Conservation (phyloP, 2,113 vertebrate species). For the Sclerurus mexicanus region DNA sequence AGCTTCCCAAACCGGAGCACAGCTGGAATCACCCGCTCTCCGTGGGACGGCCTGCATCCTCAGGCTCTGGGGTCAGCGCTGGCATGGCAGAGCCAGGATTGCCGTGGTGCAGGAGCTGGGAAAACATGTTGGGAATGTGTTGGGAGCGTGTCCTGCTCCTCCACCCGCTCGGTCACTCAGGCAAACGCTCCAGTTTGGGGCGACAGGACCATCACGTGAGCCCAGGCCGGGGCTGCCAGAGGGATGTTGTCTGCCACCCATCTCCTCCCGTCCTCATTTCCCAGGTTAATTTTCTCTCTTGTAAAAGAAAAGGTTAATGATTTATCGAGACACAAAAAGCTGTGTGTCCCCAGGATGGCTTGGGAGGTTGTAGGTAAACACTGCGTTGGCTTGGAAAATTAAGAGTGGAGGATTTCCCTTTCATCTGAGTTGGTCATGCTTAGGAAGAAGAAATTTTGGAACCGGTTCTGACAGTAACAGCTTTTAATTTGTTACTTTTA, state of each 20-base stretch:
- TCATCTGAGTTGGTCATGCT: rapidly evolving
- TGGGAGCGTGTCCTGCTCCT: neutral
- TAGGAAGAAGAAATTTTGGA: neutral
- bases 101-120: rapidly evolving
- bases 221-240: neutral
- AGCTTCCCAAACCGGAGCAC: rapidly evolving
- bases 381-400: neutral
- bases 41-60: neutral
- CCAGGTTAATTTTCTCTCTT: neutral
- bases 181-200: neutral
- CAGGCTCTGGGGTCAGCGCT: neutral
- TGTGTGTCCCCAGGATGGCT: rapidly evolving
- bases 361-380: neutral
- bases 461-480: neutral
- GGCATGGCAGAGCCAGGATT: neutral
- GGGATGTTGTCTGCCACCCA: rapidly evolving
- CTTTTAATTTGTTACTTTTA: neutral
- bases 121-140: neutral
- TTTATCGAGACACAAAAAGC: neutral
- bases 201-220: rapidly evolving
- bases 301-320: neutral
- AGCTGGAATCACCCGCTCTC: neutral
- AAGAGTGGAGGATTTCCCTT: neutral
- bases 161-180: rapidly evolving
- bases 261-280: neutral